Evolutionary conservation across 1,140 invertebrate species (phyloP), one percentile per base, ranked within the genome.

Genomic region (Trichonephila inaurata): DNA sequence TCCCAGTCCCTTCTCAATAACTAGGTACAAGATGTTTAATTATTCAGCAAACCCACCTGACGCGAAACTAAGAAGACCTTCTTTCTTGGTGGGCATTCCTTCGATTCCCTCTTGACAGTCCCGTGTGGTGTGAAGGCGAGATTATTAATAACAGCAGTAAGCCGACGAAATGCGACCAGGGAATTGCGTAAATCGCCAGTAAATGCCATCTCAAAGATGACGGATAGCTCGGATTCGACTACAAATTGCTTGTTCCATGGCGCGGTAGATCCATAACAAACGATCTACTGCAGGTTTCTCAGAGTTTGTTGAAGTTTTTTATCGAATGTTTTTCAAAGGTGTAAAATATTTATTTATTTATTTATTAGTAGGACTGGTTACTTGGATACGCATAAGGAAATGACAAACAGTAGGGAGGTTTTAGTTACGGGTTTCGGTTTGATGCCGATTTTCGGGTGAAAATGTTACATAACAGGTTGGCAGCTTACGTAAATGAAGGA

Each of bases 121-220:
- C 7, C 51, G 51, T 21, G 66, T 24, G 28, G 72, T 77, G 28
- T 77, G 33, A 77, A 77, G 28, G 72, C 72, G 16, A 40, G 72
- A 77, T 77, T 77, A 77, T 77, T 77, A 77, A 77, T 77, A 77
- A 77, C 72, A 77, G 28, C 16, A 77, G 72, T 28, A 40, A 77
- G 33, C 72, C 72, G 72, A 33, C 14, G 72, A 77, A 77, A 77
- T 77, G 72, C 72, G 72, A 77, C 72, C 72, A 18, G 72, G 72
- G 72, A 77, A 77, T 77, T 77, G 72, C 72, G 28, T 77, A 77
- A 77, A 77, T 77, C 72, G 28, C 72, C 72, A 77, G 72, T 77
- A 77, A 77, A 77, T 28, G 72, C 72, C 72, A 77, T 40, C 72
- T 19, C 72, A 40, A 40, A 77, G 72, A 77, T 77, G 72, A 77